Percentiles rank a stretch among this genome's conserved stretches.
phyloP scores from a whole-genome alignment of 2,113 vertebrate genomes.

The Antigone vipio region DNA sequence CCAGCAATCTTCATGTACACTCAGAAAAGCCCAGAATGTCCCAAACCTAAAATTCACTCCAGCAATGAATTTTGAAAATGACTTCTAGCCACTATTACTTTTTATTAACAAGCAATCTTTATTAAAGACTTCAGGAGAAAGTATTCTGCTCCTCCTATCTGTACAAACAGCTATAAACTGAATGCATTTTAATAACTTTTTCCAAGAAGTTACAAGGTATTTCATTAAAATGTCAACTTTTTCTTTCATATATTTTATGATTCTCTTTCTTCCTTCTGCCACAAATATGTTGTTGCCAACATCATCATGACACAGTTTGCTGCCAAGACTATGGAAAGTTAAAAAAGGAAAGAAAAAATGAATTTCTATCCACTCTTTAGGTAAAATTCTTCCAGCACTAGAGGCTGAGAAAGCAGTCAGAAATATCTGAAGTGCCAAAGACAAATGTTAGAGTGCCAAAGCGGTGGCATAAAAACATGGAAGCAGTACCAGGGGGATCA shows the following conservation, averaged over 20 bases:
- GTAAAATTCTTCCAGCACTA: conserved; percentile 51
- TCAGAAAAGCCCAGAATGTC: background rate
- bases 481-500: background rate
- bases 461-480: background rate
- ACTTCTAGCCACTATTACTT: background rate
- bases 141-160: background rate
- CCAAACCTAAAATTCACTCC: background rate
- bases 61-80: background rate
- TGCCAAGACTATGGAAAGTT: conserved; percentile 63
- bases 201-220: conserved; percentile 56
- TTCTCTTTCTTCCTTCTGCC: conserved; percentile 66
- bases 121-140: background rate
- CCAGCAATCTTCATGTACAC: background rate
- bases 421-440: conserved; percentile 60
- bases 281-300: conserved; percentile 66
- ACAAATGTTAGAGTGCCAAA: conserved; percentile 9
- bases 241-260: conserved; percentile 55
- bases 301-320: conserved; percentile 63
- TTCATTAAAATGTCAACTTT: conserved; percentile 67
- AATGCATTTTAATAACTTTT: conserved; percentile 49
- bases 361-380: conserved; percentile 49
- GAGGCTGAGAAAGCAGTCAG: conserved; percentile 60
- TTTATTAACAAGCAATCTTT: background rate
- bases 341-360: conserved; percentile 52
- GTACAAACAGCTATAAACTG: conserved; percentile 7